A percentile compares a stretch with the other conserved stretches of the same genome.
Evolutionary conservation across 2,888 invertebrate species (phyloP).

Genomic region (Choristoneura rosaceana): DNA sequence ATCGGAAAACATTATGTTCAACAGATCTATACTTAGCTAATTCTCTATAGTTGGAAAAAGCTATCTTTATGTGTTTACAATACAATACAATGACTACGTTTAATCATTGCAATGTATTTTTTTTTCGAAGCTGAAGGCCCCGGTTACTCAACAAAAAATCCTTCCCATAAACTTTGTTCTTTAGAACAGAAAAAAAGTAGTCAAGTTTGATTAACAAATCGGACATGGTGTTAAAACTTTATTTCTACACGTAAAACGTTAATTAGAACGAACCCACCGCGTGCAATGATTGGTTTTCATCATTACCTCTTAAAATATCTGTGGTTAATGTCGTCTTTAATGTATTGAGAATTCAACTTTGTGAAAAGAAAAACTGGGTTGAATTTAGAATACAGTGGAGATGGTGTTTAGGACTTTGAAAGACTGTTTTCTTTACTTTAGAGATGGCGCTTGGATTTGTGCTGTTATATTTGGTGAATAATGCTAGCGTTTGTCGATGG

Average conservation of each 20-base stretch:
- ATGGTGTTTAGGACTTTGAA: not conserved
- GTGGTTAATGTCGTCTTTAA: not conserved
- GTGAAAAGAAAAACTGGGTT: not conserved
- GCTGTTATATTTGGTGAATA: not conserved
- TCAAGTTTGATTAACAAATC: constrained; percentile 22
- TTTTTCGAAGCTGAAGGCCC: too few relatives aligned
- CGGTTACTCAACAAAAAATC: too few relatives aligned
- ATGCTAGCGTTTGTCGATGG: not conserved
- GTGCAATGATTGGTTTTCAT: not conserved
- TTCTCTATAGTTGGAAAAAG: too few relatives aligned
- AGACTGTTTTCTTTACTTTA: not conserved
- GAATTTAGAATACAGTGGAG: not conserved
- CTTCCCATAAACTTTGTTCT: not conserved
- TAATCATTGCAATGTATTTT: too few relatives aligned
- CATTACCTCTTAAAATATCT: not conserved
- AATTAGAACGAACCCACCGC: constrained; percentile 18
- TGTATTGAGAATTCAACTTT: not conserved
- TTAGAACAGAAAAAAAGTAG: constrained; percentile 13
- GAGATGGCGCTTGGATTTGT: not conserved
- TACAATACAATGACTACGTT: too few relatives aligned
- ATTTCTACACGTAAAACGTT: constrained; percentile 15
- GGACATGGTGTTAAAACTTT: constrained; percentile 13
- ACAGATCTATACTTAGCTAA: too few relatives aligned
- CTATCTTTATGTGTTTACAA: too few relatives aligned
- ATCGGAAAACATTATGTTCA: too few relatives aligned